Evolutionary conservation across 1,140 invertebrate genomes (phyloP), one percentile per base, ranked within the genome.

Genomic region (Drosophila mayri): DNA sequence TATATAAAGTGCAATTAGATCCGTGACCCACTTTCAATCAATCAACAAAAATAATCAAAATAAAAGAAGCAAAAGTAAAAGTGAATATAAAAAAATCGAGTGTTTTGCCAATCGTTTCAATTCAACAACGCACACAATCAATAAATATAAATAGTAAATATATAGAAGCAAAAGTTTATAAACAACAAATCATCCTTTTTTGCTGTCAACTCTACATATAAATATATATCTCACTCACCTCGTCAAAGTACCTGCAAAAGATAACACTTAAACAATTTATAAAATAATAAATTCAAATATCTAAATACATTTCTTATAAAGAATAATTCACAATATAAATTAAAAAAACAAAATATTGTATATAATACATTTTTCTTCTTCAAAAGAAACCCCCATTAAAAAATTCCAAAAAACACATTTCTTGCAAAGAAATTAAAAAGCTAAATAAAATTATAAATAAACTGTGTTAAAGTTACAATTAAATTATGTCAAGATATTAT

Each of bases 231-330:
- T 88, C 71, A 80, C 68, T 85, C 81, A 81, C 80, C 85, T 85
- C 85, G 84, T 75, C 78, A 81, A 90, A 86, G 85, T 88, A 90
- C 81, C 86, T 90, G 77, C 68, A 81, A 79, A 81, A 79, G 28
- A 70, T 61, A 38, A 64, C 50, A 67, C 63, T 72, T 58, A 20
- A 66, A 68, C 14, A 58, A 70, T 80, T 71, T 68, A 55, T 40
- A 38, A 38, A 70, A 67, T 44, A 47, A 54, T 57, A n/a, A 20
- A 52, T 43, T 4, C 55, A 32, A 49, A 72, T 41, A 41, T 35
- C 47, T 73, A 40, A 54, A 65, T 20, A 57, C 30, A 60, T 71
- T 70, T 58, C 50, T 77, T 80, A 16, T 50, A 68, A 62, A 57
- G 40, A 52, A 61, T 32, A 37, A 54, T 28, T 61, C 52, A 47